Percentiles rank a stretch among this genome's conserved stretches.
phyloP scores from a whole-genome alignment of 2,888 invertebrate genomes.

The Drosophila picticornis region DNA sequence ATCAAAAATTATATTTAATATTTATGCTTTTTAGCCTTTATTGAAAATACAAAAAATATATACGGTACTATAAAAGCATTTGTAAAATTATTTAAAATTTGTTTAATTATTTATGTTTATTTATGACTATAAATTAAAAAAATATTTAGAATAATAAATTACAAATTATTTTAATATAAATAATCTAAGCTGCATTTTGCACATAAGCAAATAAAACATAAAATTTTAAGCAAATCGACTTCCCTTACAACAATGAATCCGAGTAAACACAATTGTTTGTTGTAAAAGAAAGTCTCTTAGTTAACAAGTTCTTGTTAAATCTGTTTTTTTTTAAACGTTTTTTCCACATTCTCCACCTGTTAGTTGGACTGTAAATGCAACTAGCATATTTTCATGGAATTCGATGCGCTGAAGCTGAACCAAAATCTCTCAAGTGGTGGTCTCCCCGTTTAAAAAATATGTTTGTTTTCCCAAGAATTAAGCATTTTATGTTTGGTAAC shows the following conservation, averaged over 20 bases:
- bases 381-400: slow-evolving; percentile 53
- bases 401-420: slow-evolving; percentile 67
- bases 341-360: slow-evolving; percentile 41
- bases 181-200: neutral
- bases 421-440: slow-evolving; percentile 18
- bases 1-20: neutral
- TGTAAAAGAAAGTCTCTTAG: slow-evolving; percentile 25
- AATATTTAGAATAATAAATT: neutral
- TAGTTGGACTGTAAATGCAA: slow-evolving; percentile 32
- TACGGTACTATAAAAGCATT: neutral
- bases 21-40: neutral
- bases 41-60: neutral
- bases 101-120: neutral
- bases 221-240: neutral
- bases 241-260: neutral
- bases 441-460: slow-evolving; percentile 25
- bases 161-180: neutral
- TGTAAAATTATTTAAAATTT: neutral
- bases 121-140: neutral
- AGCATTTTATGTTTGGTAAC: slow-evolving; percentile 71
- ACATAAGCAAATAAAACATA: neutral
- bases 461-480: slow-evolving; percentile 70
- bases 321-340: neutral
- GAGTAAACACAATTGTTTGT: neutral
- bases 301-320: slow-evolving; percentile 26